These are phyloP conservation scores for Monopterus albus DNA, from an alignment of 2,113 vertebrate species.

Conservation along the genomic window DNA sequence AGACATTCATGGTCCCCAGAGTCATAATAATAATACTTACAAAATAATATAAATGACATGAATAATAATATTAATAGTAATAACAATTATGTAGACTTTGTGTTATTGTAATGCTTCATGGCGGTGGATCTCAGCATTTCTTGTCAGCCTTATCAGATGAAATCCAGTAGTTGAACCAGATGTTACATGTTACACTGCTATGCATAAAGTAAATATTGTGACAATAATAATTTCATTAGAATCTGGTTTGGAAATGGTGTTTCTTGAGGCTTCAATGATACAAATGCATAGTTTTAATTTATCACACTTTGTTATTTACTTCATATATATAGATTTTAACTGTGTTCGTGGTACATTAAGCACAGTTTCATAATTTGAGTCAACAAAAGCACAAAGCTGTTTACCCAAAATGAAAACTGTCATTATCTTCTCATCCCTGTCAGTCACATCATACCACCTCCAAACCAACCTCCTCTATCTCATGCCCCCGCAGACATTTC, in stretches of 20 bases:
- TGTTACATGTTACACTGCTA: too few relatives aligned
- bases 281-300: conserved; percentile 2
- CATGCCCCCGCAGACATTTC: conserved; percentile 50
- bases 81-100: too few relatives aligned
- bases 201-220: too few relatives aligned
- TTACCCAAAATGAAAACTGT: conserved; percentile 45
- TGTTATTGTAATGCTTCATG: too few relatives aligned
- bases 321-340: conserved; percentile 36
- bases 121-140: too few relatives aligned
- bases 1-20: too few relatives aligned
- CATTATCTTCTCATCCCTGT: conserved; percentile 53
- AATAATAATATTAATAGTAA: too few relatives aligned
- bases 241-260: too few relatives aligned
- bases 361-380: conserved; percentile 46
- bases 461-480: conserved; percentile 59
- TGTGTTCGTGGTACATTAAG: conserved; percentile 38
- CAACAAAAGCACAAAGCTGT: conserved; percentile 50
- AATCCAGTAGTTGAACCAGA: not conserved
- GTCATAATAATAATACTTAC: too few relatives aligned
- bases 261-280: not conserved
- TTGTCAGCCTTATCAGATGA: too few relatives aligned
- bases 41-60: too few relatives aligned
- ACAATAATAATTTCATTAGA: too few relatives aligned
- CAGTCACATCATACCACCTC: conserved; percentile 54
- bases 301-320: conserved; percentile 16